Base-by-base conservation (phyloP, 2,888 invertebrate species). In the Watsonalla binaria region DNA sequence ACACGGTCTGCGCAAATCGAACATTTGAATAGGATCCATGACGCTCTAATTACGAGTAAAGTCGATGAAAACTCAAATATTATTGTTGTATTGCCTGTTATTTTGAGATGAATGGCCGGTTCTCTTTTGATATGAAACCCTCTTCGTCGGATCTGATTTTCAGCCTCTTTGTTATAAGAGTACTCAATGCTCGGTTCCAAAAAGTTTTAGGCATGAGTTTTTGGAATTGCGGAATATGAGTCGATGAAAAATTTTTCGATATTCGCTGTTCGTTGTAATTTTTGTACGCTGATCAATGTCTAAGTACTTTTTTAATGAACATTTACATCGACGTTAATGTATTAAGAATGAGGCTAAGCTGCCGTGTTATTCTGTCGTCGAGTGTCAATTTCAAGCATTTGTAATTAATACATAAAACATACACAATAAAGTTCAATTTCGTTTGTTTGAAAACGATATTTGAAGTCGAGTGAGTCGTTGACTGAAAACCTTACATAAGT, bases 11-110 rank as follows among this genome's bases (percentile, higher is more conserved):
- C 6, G 6, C 35, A 42, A 46, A 50, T 52, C 35, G 6, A 35
- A 13, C 8, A 45, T 13, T 37, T 56, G 46, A 53, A 57, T 37
- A 45, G 52, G 46, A 51, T 45, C 45, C 33, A 6, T 60, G 58
- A 52, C 39, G 45, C 33, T 11, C 11, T 54, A 54, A 55, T 63
- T 52, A 49, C 52, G 39, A 14, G 39, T 45, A 8, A 51, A 51
- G 49, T 48, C 47, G 53, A 46, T 35, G 49, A 37, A 39, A 49
- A 49, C 37, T 49, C 37, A 49, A 39, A 49, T 15, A 37, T 49
- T 14, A 11, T 42, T 42, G 9, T 8, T 35, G n/a, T 35, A 48
- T 13, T 6, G 13, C 13, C 48, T 9, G 48, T 37, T 48, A 35
- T 37, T 48, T 37, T 13, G 37, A 6, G 7, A 13, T 48, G 39